Conservation (phyloP, 2,113 vertebrate species). For the Mixornis gularis region DNA sequence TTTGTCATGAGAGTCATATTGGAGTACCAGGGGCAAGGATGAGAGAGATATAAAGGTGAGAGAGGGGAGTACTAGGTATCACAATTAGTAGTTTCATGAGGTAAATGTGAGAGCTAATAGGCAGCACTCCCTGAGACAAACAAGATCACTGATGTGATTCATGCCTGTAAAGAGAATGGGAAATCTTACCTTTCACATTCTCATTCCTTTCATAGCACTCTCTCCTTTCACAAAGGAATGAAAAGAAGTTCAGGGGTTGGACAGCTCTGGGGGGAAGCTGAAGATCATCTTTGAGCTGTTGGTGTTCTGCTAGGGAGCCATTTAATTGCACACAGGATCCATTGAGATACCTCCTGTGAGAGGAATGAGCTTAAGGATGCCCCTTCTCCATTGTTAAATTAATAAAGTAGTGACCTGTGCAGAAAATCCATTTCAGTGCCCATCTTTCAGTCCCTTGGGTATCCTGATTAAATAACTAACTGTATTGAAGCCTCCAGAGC, state of each 20-base stretch:
- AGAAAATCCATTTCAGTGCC: slow-evolving; percentile 39
- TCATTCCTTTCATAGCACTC: not conserved
- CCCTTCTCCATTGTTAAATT: slow-evolving; percentile 2
- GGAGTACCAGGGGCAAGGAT: not conserved
- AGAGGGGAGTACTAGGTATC: not conserved
- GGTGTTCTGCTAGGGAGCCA: not conserved
- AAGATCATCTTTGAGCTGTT: not conserved
- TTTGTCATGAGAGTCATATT: not conserved
- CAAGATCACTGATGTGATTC: not conserved
- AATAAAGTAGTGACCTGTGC: slow-evolving; percentile 24
- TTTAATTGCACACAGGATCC: not conserved
- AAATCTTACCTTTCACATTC: not conserved
- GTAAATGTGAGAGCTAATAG: not conserved
- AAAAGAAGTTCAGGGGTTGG: not conserved
- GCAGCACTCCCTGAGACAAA: not conserved
- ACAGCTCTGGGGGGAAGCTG: not conserved
- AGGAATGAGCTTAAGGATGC: not conserved
- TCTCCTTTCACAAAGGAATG: not conserved
- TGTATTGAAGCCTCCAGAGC: not conserved
- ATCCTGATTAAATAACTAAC: slow-evolving; percentile 38
- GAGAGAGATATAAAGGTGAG: not conserved
- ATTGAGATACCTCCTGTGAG: not conserved
- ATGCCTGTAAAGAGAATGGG: not conserved
- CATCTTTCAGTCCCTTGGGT: slow-evolving; percentile 30
- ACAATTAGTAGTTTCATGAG: not conserved